phyloP scores from a whole-genome alignment of 2,888 invertebrate species.

The Ptychoptera contaminata region DNA sequence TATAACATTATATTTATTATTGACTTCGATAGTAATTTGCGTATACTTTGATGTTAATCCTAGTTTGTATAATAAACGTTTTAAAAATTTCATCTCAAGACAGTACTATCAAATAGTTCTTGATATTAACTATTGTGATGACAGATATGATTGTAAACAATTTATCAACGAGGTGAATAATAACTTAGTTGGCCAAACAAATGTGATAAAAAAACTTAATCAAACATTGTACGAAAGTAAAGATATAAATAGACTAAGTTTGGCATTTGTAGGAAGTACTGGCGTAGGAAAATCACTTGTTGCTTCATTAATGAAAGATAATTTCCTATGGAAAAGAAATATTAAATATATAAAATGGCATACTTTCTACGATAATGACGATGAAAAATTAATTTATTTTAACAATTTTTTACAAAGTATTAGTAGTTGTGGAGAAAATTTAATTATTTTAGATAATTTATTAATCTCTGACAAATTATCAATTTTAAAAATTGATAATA shows the following conservation, averaged over 20 bases:
- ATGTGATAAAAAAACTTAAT: background rate
- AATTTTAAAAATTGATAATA: slow-evolving; percentile 16
- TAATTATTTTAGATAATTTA: slow-evolving; percentile 25
- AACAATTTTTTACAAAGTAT: slow-evolving; percentile 13
- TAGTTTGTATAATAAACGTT: no score
- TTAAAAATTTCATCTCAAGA: background rate
- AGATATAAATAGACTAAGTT: background rate
- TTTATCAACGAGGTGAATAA: background rate
- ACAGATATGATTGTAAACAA: background rate
- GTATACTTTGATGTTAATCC: no score
- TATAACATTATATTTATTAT: no score
- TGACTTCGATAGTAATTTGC: no score
- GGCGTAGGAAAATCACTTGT: slow-evolving; percentile 23
- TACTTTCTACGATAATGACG: background rate
- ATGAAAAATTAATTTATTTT: background rate
- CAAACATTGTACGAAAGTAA: slow-evolving; percentile 1
- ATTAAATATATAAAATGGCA: slow-evolving; percentile 18
- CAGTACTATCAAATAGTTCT: slow-evolving; percentile 2
- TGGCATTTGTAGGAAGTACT: slow-evolving; percentile 5
- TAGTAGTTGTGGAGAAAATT: slow-evolving; percentile 23
- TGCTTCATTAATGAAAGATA: slow-evolving; percentile 14
- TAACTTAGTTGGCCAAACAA: background rate
- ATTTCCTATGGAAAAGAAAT: slow-evolving; percentile 26
- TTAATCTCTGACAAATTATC: slow-evolving; percentile 13
- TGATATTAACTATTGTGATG: slow-evolving; percentile 1